phyloP scores from a whole-genome alignment of 92 coral and sea anemone species.

The Actinostola sp. region DNA sequence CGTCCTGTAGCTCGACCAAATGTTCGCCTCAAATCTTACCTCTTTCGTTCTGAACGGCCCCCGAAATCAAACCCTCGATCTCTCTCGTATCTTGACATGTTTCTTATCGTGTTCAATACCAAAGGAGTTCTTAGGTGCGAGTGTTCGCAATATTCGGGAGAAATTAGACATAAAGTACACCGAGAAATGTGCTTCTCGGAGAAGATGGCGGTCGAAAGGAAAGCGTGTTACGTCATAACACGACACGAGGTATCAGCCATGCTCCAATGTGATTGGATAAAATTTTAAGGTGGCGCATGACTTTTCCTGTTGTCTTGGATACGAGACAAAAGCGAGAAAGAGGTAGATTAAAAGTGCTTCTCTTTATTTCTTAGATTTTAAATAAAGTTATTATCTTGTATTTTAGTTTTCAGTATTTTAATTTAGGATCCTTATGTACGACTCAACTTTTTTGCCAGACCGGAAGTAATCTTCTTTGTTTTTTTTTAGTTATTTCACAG shows the following conservation, averaged over 20 bases:
- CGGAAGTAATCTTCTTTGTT: too few species aligned
- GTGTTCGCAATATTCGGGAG: constrained; percentile 33
- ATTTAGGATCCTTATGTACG: too few species aligned
- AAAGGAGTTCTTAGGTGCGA: constrained; percentile 37
- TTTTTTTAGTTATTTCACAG: too few species aligned
- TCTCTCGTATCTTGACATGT: constrained; percentile 95
- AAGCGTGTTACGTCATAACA: constrained; percentile 28
- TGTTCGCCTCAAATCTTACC: constrained; percentile 59
- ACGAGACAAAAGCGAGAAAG: neutral
- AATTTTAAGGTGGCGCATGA: constrained; percentile 14
- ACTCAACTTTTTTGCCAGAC: too few species aligned
- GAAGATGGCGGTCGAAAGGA: constrained; percentile 47
- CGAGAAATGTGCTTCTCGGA: constrained; percentile 1
- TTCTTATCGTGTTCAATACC: constrained; percentile 43
- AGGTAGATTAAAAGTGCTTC: too few species aligned
- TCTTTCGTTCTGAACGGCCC: constrained; percentile 98
- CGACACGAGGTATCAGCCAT: constrained; percentile 42
- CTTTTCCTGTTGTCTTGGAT: constrained; percentile 15
- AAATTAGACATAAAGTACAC: constrained; percentile 27
- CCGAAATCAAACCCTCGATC: constrained; percentile 94
- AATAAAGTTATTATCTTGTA: neutral
- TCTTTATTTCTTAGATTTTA: too few species aligned
- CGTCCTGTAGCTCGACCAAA: neutral
- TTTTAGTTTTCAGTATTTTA: too few species aligned
- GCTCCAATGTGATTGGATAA: constrained; percentile 36